Conservation (phyloP, 2,888 invertebrate genomes). For the Polydrusus pterygomalis region DNA sequence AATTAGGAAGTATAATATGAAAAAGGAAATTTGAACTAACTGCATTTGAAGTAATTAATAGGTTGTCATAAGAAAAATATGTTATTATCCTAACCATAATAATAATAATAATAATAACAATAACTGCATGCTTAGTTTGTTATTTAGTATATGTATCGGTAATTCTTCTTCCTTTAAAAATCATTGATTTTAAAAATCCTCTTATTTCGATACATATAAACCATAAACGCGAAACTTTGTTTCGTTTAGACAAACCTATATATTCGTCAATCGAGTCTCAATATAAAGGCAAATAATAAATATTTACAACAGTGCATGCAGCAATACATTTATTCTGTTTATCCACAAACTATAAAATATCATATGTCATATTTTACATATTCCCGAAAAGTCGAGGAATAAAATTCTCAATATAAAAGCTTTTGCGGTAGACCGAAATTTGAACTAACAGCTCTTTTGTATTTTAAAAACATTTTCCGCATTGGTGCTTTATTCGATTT, state of each 20-base stretch:
- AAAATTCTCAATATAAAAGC: conserved; percentile 32
- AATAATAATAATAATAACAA: no score
- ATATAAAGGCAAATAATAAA: conserved; percentile 1
- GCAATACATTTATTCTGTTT: conserved; percentile 3
- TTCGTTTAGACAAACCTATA: neutral
- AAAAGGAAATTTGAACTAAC: no score
- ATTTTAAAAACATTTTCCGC: conserved; percentile 9
- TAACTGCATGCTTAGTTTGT: no score
- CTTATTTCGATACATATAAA: no score
- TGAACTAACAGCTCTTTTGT: neutral
- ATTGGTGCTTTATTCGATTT: conserved; percentile 5
- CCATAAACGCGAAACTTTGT: no score
- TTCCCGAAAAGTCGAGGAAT: conserved; percentile 1
- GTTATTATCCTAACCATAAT: no score
- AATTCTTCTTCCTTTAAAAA: no score
- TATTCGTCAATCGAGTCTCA: neutral
- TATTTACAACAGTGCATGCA: neutral
- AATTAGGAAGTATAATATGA: no score
- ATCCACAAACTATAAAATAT: conserved; percentile 14
- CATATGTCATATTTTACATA: conserved; percentile 19
- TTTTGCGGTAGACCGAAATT: conserved; percentile 1
- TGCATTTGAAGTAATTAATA: no score
- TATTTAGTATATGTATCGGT: no score
- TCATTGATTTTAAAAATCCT: no score
- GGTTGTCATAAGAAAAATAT: no score